A percentile compares a stretch with the other conserved stretches of the same genome.
Conservation (phyloP, 1,140 invertebrate species). For the Ceratina calcarata region DNA sequence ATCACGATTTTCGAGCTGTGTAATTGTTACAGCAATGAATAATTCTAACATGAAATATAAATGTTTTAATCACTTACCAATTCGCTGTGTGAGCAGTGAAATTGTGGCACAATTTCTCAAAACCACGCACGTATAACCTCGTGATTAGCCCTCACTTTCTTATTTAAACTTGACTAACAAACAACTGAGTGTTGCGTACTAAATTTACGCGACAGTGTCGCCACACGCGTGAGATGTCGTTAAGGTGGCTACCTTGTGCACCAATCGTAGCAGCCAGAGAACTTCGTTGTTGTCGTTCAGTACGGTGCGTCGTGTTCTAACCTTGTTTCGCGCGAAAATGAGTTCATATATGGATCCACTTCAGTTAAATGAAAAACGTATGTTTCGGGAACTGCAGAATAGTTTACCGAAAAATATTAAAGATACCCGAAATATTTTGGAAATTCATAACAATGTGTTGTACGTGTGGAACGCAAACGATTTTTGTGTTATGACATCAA, state of each 20-base stretch:
- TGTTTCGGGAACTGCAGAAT: constrained; percentile 82
- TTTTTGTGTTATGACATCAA: constrained; percentile 83
- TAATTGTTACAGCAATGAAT: too few species aligned
- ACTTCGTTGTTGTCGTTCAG: constrained; percentile 69
- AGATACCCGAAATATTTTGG: constrained; percentile 84
- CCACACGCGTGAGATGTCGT: neutral
- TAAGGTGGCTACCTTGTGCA: neutral
- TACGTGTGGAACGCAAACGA: constrained; percentile 84
- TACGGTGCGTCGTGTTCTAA: constrained; percentile 48
- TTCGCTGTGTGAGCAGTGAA: too few species aligned
- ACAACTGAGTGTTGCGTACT: too few species aligned
- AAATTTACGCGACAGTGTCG: neutral
- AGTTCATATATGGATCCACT: constrained; percentile 81
- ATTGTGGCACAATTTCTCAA: too few species aligned
- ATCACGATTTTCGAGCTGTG: too few species aligned
- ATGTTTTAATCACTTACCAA: too few species aligned
- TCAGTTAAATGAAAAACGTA: constrained; percentile 81
- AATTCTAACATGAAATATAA: too few species aligned
- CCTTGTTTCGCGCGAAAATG: constrained; percentile 74
- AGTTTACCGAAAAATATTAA: constrained; percentile 77
- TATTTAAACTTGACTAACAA: too few species aligned
- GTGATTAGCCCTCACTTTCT: too few species aligned
- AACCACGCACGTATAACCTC: too few species aligned
- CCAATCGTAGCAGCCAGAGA: constrained; percentile 19
- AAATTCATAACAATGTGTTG: constrained; percentile 83